These are phyloP conservation scores for Styela clava DNA, from an alignment of 23 tunicate species.

Conservation along the genomic window DNA sequence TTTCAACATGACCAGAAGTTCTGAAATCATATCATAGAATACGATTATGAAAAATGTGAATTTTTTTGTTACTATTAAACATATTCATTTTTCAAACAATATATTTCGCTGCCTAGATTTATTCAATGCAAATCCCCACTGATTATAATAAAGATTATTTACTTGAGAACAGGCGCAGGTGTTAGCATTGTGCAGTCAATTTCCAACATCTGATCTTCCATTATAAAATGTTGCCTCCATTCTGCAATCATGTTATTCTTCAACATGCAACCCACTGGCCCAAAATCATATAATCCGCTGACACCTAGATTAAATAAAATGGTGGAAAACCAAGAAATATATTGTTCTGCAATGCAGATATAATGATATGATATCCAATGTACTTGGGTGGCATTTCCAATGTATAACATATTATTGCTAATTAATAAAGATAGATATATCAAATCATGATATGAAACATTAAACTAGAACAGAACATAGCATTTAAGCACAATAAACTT, in stretches of 20 bases:
- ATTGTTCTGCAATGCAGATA: no score
- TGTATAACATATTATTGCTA: neutral
- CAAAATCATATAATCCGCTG: constrained; percentile 96
- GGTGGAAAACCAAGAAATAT: no score
- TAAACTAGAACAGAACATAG: no score
- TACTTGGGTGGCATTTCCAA: no score
- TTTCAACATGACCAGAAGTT: constrained; percentile 96
- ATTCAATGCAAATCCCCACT: no score
- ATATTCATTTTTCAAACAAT: no score
- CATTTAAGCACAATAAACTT: no score
- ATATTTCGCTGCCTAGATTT: no score
- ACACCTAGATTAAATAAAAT: constrained; percentile 34
- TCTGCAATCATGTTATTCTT: constrained; percentile 85
- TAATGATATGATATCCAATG: no score
- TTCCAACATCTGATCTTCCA: constrained; percentile 89
- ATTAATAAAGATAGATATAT: neutral
- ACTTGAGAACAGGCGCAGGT: constrained; percentile 71
- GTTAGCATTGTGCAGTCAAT: constrained; percentile 97
- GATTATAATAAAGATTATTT: no score
- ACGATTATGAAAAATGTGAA: neutral
- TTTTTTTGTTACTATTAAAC: no score
- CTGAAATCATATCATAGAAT: constrained; percentile 10
- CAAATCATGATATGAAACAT: no score
- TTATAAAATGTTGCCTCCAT: constrained; percentile 88
- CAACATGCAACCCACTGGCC: constrained; percentile 97